Conservation (phyloP, 2,888 invertebrate genomes). For the Amphipoea lucens region DNA sequence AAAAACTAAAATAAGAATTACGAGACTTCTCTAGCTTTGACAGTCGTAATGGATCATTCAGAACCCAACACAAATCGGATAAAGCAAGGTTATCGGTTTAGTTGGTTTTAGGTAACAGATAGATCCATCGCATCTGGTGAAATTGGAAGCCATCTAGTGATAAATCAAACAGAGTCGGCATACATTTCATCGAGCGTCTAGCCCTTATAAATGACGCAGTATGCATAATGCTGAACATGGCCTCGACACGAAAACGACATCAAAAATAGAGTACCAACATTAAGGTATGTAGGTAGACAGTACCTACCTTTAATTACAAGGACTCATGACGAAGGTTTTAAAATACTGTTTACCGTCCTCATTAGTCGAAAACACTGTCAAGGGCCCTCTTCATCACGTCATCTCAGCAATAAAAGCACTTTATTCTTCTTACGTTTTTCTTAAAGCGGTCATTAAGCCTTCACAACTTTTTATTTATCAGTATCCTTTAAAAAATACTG, state of each 20-base stretch:
- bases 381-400: slow-evolving; percentile 53
- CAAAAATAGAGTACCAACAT: background rate
- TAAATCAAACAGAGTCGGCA: background rate
- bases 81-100: slow-evolving; percentile 6
- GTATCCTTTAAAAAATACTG: slow-evolving; percentile 38
- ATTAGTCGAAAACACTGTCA: slow-evolving; percentile 61
- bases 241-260: background rate
- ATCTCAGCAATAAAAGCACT: slow-evolving; percentile 57
- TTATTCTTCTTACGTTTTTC: slow-evolving; percentile 55
- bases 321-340: slow-evolving; percentile 15
- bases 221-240: background rate
- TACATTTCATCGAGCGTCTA: background rate
- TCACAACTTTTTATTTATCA: slow-evolving; percentile 49
- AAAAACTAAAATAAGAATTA: slow-evolving; percentile 33
- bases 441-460: slow-evolving; percentile 53
- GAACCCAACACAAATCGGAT: background rate
- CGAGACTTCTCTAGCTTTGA: slow-evolving; percentile 14
- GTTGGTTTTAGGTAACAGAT: slow-evolving; percentile 9
- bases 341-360: slow-evolving; percentile 65
- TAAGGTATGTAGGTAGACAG: background rate
- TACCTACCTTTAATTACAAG: background rate
- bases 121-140: slow-evolving; percentile 12
- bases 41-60: slow-evolving; percentile 5
- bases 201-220: background rate
- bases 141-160: background rate